Evolutionary conservation across 2,888 invertebrate genomes (phyloP).

Genomic region (Bruchidius siliquastri): DNA sequence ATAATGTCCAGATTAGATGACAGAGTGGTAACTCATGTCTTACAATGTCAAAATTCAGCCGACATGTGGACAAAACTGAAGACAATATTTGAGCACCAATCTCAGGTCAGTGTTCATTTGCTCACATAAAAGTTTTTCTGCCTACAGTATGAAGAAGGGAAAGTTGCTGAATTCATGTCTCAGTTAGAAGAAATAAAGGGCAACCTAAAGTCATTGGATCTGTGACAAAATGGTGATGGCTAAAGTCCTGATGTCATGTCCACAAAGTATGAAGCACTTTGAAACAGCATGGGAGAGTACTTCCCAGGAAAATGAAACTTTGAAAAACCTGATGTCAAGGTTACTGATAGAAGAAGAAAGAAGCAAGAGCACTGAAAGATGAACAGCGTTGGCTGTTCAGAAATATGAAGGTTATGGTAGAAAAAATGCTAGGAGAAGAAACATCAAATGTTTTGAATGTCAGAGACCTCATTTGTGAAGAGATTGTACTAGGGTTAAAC

Average conservation of each 20-base stretch:
- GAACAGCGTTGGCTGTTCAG: too few species aligned
- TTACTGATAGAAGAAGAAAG: conserved; percentile 20
- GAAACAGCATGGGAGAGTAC: conserved; percentile 24
- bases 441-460: too few species aligned
- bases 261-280: conserved; percentile 19
- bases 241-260: conserved; percentile 18
- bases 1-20: conserved; percentile 21
- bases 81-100: conserved; percentile 19
- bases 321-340: conserved; percentile 21
- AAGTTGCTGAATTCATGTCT: conserved; percentile 8
- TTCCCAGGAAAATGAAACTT: conserved; percentile 20
- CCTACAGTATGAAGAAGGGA: conserved; percentile 6
- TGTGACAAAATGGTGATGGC: conserved; percentile 19
- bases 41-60: conserved; percentile 15
- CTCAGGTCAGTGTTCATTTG: conserved; percentile 15
- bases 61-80: conserved; percentile 25
- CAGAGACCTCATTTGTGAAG: too few species aligned
- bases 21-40: conserved; percentile 16
- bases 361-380: conserved; percentile 8
- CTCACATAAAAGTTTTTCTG: conserved; percentile 16
- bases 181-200: conserved; percentile 20
- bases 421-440: too few species aligned
- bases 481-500: too few species aligned
- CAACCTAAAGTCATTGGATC: conserved; percentile 10
- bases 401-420: too few species aligned